These are phyloP conservation scores for Stramonita haemastoma DNA, from an alignment of 2,888 invertebrate genomes.

Conservation along the genomic window DNA sequence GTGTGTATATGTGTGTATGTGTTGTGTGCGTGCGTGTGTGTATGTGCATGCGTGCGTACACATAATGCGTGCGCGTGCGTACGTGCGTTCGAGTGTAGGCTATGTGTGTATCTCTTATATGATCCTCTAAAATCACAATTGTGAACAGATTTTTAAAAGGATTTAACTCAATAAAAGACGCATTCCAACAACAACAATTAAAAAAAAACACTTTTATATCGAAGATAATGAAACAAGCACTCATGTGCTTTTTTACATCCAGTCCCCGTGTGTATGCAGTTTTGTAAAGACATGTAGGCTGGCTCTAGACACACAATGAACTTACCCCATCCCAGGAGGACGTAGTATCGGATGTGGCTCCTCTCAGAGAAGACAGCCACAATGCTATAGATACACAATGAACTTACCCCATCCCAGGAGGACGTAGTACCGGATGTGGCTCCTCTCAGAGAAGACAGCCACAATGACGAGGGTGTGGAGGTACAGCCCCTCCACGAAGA, in stretches of 20 bases:
- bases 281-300: too few relatives aligned
- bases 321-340: constrained; percentile 85
- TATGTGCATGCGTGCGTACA: too few relatives aligned
- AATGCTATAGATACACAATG: constrained; percentile 75
- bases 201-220: too few relatives aligned
- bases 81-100: not conserved
- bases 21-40: too few relatives aligned
- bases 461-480: constrained; percentile 85
- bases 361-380: constrained; percentile 84
- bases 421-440: constrained; percentile 82
- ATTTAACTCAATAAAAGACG: not conserved
- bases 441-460: constrained; percentile 83
- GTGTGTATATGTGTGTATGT: too few relatives aligned
- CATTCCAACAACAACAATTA: too few relatives aligned
- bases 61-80: not conserved
- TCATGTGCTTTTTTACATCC: too few relatives aligned
- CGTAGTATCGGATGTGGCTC: constrained; percentile 82
- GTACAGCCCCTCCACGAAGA: constrained; percentile 85
- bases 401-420: constrained; percentile 84
- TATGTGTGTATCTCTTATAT: too few relatives aligned
- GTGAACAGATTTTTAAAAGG: not conserved
- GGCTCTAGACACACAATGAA: constrained; percentile 39
- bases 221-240: too few relatives aligned
- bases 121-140: too few relatives aligned
- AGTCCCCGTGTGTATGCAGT: too few relatives aligned